Conservation (phyloP, 2,797 vertebrate species). For the Malacoraja senta region DNA sequence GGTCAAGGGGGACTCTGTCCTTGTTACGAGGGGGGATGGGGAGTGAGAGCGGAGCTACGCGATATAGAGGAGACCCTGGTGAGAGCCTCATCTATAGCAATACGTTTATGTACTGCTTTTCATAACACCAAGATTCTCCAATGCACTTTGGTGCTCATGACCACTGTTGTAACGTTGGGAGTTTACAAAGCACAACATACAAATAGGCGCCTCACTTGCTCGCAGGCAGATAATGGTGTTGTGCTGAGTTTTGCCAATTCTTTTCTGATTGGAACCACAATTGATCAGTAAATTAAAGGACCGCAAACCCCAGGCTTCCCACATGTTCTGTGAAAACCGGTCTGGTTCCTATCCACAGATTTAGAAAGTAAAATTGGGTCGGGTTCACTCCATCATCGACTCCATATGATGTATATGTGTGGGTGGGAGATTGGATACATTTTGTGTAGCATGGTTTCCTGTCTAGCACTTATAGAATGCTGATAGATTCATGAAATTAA, state of each 20-base stretch:
- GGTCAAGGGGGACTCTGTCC: no score
- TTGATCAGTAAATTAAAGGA: neutral
- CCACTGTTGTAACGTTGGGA: no score
- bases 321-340: no score
- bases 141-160: neutral
- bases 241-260: neutral
- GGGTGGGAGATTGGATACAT: neutral
- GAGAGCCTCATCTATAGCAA: no score
- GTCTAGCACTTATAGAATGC: neutral
- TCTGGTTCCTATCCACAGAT: no score
- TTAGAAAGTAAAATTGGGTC: no score
- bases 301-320: neutral
- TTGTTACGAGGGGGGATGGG: no score
- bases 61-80: no score
- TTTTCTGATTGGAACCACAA: neutral
- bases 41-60: no score
- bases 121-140: neutral
- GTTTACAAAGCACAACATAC: neutral
- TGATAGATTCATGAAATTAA: neutral
- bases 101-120: no score
- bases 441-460: neutral
- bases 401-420: no score
- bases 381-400: no score
- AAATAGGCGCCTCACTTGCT: neutral
- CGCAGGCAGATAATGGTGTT: neutral